Base-by-base conservation (phyloP, 2,888 invertebrate genomes). In the Coenonympha arcania region DNA sequence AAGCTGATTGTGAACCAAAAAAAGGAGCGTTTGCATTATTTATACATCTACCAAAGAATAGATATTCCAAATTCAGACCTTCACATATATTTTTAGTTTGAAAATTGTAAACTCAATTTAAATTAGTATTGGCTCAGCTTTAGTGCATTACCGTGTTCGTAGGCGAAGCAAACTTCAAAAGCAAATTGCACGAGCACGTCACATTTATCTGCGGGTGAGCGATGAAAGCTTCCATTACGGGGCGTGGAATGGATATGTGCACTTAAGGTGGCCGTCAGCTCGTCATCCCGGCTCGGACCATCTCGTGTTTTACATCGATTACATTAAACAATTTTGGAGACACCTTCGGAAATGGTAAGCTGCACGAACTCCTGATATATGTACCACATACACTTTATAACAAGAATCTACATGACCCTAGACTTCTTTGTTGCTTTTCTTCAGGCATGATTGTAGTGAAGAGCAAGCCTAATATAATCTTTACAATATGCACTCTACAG, bases 191-290 rank as follows among this genome's bases (percentile, higher is more conserved):
- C 70, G 71, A 75, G 73, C 70, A 70, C 66, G 65, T 64, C 66
- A 73, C 71, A 79, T 79, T 79, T 78, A 79, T 82, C 77, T 76
- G 62, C 66, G 65, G 64, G 63, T 65, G 68, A 66, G 69, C 73
- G 76, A 73, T 77, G 76, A 79, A 79, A 79, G 78, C 74, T 64
- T 78, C 77, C 76, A 79, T 80, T 80, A 79, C 67, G 60, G 59
- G 62, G 61, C 66, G 63, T 61, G 66, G 69, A 79, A 81, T 81
- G 79, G 76, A 78, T 76, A 75, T 73, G 65, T 78, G 77, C 80
- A 80, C 81, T 81, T 78, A 76, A 72, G 73, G 72, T 76, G 65
- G 69, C 68, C 63, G 64, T 37, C 46, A 47, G 43, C 59, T 60
- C 60, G 43, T 49, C 43, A 49, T 34, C 22, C 30, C 22, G 28